Conservation (phyloP, 2,113 vertebrate genomes). For the Sarotherodon lohbergeri region DNA sequence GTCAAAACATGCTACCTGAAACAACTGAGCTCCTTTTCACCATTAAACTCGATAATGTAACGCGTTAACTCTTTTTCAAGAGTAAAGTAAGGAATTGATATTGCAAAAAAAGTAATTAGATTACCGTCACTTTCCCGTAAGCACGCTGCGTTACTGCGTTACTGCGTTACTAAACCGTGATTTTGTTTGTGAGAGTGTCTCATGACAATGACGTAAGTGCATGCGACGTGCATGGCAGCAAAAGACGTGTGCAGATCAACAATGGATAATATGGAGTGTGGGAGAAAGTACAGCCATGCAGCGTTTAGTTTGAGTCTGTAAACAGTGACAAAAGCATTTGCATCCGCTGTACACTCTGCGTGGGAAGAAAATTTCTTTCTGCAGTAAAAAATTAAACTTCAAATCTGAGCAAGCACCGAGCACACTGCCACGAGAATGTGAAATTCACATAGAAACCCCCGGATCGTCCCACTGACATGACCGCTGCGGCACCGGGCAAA, state of each 20-base stretch:
- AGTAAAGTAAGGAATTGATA: not conserved
- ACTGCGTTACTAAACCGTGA: not conserved
- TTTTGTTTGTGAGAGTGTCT: not conserved
- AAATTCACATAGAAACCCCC: no score
- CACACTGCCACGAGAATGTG: no score
- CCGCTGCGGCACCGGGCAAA: no score
- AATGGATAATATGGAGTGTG: not conserved
- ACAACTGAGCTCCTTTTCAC: not conserved
- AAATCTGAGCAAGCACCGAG: no score
- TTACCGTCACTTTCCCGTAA: accelerated
- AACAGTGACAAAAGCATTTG: no score
- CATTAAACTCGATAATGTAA: not conserved
- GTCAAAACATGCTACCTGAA: not conserved
- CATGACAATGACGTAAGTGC: not conserved
- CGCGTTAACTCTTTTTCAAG: not conserved
- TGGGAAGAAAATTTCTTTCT: no score
- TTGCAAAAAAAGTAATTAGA: not conserved
- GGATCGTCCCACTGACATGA: no score
- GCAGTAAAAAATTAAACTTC: no score
- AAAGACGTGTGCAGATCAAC: not conserved
- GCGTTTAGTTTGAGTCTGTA: not conserved
- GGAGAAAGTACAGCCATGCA: not conserved
- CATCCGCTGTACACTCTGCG: no score
- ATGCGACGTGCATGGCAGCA: not conserved
- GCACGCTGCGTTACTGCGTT: not conserved